Base-by-base conservation (phyloP, 1,140 invertebrate species). In the Zaprionus africanus region DNA sequence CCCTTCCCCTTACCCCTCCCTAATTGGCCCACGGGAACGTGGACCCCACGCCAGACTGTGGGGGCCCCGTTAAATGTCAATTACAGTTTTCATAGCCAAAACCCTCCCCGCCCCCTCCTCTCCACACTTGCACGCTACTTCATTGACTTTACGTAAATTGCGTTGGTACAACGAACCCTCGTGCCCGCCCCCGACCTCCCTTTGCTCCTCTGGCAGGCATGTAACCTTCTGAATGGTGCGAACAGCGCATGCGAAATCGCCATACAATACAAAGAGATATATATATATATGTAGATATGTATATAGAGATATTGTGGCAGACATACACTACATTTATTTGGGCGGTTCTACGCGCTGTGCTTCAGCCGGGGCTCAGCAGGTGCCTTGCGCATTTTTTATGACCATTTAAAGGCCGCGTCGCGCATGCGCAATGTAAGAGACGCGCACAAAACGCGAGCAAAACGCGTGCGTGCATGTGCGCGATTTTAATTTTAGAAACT, bases 221-320 rank as follows among this genome's bases (percentile, higher is more conserved):
- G 82, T 82, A 86, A 87, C 82, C 82, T 86, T 86, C 82, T 86
- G 70, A 85, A 65, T 69, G 62, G 57, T 67, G 82, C 78, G 82
- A 59, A 59, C 80, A 24, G 46, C 75, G 83, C 82, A 87, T 86
- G 82, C 79, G 46, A 87, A 85, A 87, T 87, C 38, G 64, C 79
- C 73, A 68, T 54, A 62, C 17, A 49, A 51, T 51, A 13, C 46
- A 24, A 19, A 51, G 38, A 43, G 5, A 59, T 31, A 13, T 28
- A 12, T 26, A 24, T 28, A 15, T 0, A 26, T 28, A 24, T 13
- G 13, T 26, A 24, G 28, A 49, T 28, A 24, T 19, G 46, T 26
- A 11, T n/a, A 19, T 7, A 22, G n/a, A 31, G 22, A 65, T 15
- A 31, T 5, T 5, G 9, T 4, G 12, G 15, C n/a, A 28, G 6